Conservation (phyloP, 2,797 vertebrate species). For the Halcyon smyrnensis region DNA sequence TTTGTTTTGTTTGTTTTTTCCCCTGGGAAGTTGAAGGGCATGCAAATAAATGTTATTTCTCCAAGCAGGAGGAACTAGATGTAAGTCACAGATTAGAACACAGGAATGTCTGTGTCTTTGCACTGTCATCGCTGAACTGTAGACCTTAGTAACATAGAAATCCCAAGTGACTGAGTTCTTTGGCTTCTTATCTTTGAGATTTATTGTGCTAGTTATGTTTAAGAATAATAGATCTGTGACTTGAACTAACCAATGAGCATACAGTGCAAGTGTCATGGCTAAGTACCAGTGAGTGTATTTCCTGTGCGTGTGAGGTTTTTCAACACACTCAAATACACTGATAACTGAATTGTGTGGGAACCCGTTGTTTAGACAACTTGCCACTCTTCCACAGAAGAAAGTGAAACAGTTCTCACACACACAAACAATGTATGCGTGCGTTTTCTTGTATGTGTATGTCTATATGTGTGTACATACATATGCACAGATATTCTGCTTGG, state of each 20-base stretch:
- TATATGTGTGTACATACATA: fast-evolving
- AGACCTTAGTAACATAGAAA: neutral
- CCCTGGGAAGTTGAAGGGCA: neutral
- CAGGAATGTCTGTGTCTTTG: neutral
- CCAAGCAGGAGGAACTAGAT: neutral
- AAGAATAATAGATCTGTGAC: neutral
- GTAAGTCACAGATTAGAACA: neutral
- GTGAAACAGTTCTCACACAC: no score
- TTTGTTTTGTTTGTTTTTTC: neutral
- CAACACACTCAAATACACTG: fast-evolving
- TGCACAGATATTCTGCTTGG: neutral
- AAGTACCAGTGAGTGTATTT: neutral
- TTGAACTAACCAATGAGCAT: neutral
- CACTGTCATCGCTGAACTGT: neutral
- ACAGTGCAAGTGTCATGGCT: neutral
- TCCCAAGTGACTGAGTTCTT: neutral
- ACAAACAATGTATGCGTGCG: neutral
- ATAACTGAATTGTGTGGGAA: neutral
- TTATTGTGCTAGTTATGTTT: neutral
- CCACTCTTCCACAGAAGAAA: neutral
- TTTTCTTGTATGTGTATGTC: neutral
- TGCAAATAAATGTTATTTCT: neutral
- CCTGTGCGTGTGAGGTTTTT: neutral
- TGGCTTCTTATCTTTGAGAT: neutral
- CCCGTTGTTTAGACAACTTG: neutral